A percentile compares a stretch with the other conserved stretches of the same genome.
Conservation (phyloP, 37 sponge, comb jelly and placozoan genomes). For the Lycopodina hypogea region DNA sequence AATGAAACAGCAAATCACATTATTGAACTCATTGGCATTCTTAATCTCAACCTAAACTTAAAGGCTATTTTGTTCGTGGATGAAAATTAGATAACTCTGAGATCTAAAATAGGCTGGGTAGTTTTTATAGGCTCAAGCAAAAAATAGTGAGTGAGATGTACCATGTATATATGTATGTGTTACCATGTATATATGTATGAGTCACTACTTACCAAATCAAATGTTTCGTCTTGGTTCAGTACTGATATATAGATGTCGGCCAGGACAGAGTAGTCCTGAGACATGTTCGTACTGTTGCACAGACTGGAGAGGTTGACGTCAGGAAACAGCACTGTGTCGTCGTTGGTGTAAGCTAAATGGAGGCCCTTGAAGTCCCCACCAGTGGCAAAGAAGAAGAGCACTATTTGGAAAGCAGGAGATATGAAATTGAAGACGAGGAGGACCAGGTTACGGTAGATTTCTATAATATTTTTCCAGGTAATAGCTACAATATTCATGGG, state of each 20-base stretch:
- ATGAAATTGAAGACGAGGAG: constrained; percentile 69
- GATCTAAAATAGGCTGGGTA: no score
- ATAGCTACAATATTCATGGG: no score
- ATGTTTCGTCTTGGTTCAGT: not conserved
- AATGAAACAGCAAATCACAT: no score
- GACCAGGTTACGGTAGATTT: constrained; percentile 41
- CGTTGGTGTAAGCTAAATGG: constrained; percentile 26
- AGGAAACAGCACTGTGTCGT: constrained; percentile 16
- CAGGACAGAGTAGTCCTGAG: not conserved
- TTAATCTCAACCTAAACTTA: no score
- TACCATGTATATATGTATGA: no score
- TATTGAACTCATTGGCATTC: no score
- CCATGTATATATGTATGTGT: not conserved
- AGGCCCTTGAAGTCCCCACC: constrained; percentile 45
- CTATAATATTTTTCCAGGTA: no score
- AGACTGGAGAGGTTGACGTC: not conserved
- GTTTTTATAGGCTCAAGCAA: no score
- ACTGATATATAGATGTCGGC: not conserved
- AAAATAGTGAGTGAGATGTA: not conserved
- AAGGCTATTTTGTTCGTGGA: no score
- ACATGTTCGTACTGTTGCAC: not conserved
- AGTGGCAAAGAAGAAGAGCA: constrained; percentile 61
- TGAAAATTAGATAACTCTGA: no score
- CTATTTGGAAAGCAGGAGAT: constrained; percentile 53
- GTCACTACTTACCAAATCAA: no score